Conservation (phyloP, 2,888 invertebrate species). For the Hetaerina titia region DNA sequence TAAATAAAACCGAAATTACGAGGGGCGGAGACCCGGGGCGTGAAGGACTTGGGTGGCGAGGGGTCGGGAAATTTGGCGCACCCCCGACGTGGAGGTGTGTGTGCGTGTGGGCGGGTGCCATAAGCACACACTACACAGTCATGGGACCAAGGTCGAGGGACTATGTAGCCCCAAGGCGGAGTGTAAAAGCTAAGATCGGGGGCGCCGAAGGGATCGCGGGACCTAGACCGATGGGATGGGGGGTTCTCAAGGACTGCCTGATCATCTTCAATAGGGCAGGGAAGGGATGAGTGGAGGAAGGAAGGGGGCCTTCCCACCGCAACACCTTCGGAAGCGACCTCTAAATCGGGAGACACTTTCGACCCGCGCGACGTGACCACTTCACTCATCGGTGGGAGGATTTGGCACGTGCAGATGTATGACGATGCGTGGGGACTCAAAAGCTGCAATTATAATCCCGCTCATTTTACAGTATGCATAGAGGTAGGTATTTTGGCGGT, state of each 20-base stretch:
- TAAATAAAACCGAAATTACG: neutral
- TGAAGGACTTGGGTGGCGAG: neutral
- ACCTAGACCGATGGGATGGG: neutral
- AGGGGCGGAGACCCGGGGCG: neutral
- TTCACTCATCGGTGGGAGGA: neutral
- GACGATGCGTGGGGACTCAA: no score
- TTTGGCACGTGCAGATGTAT: neutral
- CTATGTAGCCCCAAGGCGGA: neutral
- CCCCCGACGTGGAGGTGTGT: neutral
- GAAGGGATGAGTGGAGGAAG: neutral
- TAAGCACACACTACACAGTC: neutral
- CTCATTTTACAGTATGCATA: no score
- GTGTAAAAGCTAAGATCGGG: neutral
- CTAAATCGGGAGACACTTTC: neutral
- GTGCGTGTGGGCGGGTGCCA: neutral
- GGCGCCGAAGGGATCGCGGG: neutral
- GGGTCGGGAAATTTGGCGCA: neutral
- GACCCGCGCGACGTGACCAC: neutral
- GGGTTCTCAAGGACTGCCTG: neutral
- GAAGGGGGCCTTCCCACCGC: neutral
- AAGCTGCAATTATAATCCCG: no score
- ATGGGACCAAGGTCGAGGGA: neutral
- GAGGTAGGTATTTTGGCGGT: no score
- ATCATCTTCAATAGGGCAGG: neutral
- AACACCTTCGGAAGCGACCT: neutral